Percentiles rank a stretch among this genome's conserved stretches.
These are phyloP conservation scores for Synanthedon formicaeformis DNA, from an alignment of 2,888 invertebrate species.

Conservation along the genomic window DNA sequence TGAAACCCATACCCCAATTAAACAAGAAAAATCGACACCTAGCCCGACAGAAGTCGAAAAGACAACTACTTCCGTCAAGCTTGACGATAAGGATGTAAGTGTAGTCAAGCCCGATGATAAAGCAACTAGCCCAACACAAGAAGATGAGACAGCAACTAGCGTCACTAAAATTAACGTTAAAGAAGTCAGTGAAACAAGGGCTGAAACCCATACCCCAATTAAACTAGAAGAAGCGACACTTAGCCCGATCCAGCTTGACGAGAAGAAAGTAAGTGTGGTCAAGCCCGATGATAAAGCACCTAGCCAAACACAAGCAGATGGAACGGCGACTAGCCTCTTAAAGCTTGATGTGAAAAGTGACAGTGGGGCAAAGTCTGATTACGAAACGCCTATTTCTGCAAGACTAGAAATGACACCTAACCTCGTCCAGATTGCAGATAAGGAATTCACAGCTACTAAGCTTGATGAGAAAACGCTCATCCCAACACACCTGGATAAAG, in stretches of 20 bases:
- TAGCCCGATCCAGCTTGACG: background rate
- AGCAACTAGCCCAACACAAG: too few relatives aligned
- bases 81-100: background rate
- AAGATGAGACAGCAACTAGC: too few relatives aligned
- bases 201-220: background rate
- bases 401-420: background rate
- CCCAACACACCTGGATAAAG: too few relatives aligned
- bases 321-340: background rate
- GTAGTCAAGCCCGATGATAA: background rate
- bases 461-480: too few relatives aligned
- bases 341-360: background rate
- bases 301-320: conserved; percentile 1
- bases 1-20: too few relatives aligned
- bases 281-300: background rate
- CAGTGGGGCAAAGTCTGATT: background rate
- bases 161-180: too few relatives aligned
- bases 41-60: too few relatives aligned
- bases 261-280: background rate
- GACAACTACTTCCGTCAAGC: background rate
- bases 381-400: background rate
- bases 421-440: too few relatives aligned
- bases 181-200: too few relatives aligned
- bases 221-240: too few relatives aligned
- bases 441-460: too few relatives aligned
- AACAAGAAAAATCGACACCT: too few relatives aligned